A percentile compares a stretch with the other conserved stretches of the same genome.
Conservation (phyloP, 2,888 invertebrate genomes). For the Acleris laterana region DNA sequence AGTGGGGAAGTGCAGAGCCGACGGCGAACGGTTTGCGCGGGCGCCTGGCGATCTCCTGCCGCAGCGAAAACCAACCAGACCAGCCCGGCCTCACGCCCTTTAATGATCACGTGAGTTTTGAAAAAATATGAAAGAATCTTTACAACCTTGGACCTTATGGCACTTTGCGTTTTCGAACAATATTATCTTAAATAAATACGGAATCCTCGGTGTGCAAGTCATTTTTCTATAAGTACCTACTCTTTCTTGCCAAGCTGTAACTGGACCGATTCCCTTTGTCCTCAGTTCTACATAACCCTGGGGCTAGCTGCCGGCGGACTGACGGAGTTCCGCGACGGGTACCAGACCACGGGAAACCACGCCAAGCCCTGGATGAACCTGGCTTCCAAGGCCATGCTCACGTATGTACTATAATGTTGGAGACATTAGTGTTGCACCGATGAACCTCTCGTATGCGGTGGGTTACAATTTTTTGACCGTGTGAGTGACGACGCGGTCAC, state of each 20-base stretch:
- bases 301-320: slow-evolving; percentile 89
- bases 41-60: slow-evolving; percentile 52
- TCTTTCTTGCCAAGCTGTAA: too few species aligned
- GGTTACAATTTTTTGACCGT: too few species aligned
- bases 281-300: slow-evolving; percentile 87
- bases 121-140: too few species aligned
- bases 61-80: slow-evolving; percentile 48
- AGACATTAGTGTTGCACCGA: too few species aligned
- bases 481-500: too few species aligned
- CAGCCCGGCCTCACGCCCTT: slow-evolving; percentile 70
- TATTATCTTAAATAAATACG: too few species aligned
- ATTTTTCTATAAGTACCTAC: too few species aligned
- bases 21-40: slow-evolving; percentile 59
- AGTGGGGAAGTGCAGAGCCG: slow-evolving; percentile 74
- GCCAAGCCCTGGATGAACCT: slow-evolving; percentile 88
- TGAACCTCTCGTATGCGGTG: too few species aligned
- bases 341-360: slow-evolving; percentile 56
- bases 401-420: slow-evolving; percentile 38
- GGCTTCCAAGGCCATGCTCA: slow-evolving; percentile 81
- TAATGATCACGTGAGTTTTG: slow-evolving; percentile 64
- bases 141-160: too few species aligned
- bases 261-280: neutral
- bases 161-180: too few species aligned
- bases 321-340: slow-evolving; percentile 86
- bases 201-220: too few species aligned